These are phyloP conservation scores for Darevskia mixta DNA, from an alignment of 2,797 vertebrate species.

Conservation along the genomic window DNA sequence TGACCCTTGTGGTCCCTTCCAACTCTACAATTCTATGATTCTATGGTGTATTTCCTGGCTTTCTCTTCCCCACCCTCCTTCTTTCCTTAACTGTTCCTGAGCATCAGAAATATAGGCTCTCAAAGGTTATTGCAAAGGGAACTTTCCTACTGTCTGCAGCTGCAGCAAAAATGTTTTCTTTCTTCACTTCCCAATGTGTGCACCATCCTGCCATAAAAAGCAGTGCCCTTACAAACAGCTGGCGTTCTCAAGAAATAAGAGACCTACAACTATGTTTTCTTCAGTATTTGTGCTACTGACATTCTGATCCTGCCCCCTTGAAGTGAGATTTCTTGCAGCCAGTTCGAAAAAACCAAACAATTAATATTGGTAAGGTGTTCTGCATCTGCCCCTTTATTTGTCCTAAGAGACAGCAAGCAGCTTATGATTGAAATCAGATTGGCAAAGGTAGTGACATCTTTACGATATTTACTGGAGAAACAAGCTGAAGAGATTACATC, in stretches of 20 bases:
- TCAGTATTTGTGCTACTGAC: neutral
- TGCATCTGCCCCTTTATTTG: neutral
- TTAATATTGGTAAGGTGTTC: neutral
- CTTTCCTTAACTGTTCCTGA: neutral
- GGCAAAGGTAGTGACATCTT: conserved; percentile 7
- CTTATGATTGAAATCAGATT: neutral
- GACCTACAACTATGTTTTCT: neutral
- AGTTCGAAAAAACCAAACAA: neutral
- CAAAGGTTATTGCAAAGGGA: neutral
- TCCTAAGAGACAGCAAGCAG: neutral
- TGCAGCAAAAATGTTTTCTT: neutral
- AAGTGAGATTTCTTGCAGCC: neutral
- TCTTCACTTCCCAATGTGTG: neutral
- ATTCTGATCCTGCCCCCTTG: neutral
- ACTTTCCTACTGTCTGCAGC: neutral
- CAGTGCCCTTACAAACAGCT: neutral
- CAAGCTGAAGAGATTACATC: rapidly evolving
- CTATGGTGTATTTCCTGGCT: neutral
- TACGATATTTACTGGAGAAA: conserved; percentile 5
- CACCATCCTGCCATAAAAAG: neutral
- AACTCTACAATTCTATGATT: too few relatives aligned
- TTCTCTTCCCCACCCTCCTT: neutral
- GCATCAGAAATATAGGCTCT: too few relatives aligned
- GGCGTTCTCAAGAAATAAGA: neutral
- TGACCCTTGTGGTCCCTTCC: too few relatives aligned